Evolutionary conservation across 37 sponge, comb jelly and placozoan species (phyloP), one percentile per base, ranked within the genome.

Genomic region (Ianthella basta): DNA sequence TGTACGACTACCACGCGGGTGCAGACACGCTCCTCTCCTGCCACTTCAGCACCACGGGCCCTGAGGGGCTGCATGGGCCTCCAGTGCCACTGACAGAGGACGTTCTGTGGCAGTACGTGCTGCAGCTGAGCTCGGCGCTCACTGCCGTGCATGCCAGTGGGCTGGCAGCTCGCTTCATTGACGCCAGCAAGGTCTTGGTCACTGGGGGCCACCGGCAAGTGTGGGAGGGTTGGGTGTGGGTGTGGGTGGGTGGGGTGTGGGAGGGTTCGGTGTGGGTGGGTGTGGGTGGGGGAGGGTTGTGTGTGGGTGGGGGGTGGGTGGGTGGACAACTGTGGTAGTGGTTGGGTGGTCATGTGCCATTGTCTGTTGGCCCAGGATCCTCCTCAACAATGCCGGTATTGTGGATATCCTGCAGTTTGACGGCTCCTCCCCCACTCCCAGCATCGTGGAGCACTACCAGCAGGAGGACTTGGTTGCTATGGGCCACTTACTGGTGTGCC

Each of bases 1-100:
- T 93, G 40, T 85, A 91, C 59, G 92, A 96, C 87, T 93, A 88
- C 74, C 91, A 88, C 81, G 79, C 96, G 38, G 96, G 92, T 19
- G 89, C 94, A n/a, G 86, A 88, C 57, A 96, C 87, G 39, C 21
- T 96, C 73, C 75, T 40, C 32, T 55, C 79, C 41, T 83, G 72
- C 0, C 81, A 96, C 83, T 79, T 91, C 56, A 0, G 37, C 29
- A 55, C 60, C 40, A 15, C 24, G 41, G 50, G 20, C 50, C 70
- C 72, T 40, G 54, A 39, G 66, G 34, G 56, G 13, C 39, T 29
- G 21, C 29, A 20, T 56, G 23, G 30, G 3, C 70, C 82, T 25
- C 15, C 50, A 84, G 85, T 59, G 27, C 72, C 66, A 0, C 56
- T 89, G 18, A 69, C 90, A 0, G 96, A 96, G 81, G 64, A 64